A percentile compares a stretch with the other conserved stretches of the same genome.
These are phyloP conservation scores for Trachythela sp. DNA, from an alignment of 64 coral and sea anemone genomes.

Conservation along the genomic window DNA sequence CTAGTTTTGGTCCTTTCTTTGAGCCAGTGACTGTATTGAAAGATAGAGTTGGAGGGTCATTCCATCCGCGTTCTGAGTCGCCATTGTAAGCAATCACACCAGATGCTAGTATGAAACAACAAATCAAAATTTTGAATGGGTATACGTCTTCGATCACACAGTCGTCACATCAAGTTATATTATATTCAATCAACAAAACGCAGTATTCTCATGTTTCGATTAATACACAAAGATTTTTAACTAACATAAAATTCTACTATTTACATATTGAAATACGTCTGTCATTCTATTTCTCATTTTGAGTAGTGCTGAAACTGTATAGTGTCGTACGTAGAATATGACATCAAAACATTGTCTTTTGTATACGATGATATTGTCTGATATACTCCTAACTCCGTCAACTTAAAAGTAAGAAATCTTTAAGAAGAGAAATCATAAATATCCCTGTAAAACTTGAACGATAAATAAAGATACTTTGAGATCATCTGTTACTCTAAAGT, in stretches of 20 bases:
- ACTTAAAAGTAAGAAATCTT: not conserved
- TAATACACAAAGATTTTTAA: not conserved
- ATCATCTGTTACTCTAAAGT: not conserved
- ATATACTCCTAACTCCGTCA: not conserved
- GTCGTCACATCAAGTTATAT: not conserved
- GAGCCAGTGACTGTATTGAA: conserved; percentile 62
- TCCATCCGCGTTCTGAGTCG: conserved; percentile 94
- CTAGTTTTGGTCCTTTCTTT: conserved; percentile 72
- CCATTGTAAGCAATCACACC: conserved; percentile 91
- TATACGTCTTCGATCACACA: not conserved
- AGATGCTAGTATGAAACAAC: not conserved
- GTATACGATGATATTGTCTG: not conserved
- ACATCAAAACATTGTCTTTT: not conserved
- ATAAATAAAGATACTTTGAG: not conserved
- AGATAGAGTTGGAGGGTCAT: conserved; percentile 92
- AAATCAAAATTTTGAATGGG: not conserved
- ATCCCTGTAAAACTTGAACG: not conserved
- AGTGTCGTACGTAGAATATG: no score
- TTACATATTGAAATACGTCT: not conserved
- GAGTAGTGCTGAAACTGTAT: not conserved
- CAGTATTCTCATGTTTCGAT: not conserved
- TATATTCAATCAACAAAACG: not conserved
- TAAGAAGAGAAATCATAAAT: not conserved
- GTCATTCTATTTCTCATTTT: not conserved
- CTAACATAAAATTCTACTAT: not conserved